Evolutionary conservation across 2,888 invertebrate genomes (phyloP).

Genomic region (Drosophila meridiana): DNA sequence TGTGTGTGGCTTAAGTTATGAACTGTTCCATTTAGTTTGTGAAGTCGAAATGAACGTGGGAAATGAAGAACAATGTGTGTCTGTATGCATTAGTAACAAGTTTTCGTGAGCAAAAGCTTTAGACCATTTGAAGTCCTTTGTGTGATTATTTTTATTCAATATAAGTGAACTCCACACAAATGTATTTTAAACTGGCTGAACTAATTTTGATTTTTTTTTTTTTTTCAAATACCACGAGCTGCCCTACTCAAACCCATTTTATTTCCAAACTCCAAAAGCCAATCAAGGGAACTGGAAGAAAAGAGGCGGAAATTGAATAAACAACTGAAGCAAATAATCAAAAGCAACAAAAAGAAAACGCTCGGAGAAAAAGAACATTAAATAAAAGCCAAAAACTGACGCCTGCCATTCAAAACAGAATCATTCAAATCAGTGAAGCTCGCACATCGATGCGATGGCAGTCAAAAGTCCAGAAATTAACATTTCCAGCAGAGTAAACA

Average conservation of each 20-base stretch:
- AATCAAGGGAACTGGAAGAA: constrained; percentile 51
- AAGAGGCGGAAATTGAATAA: constrained; percentile 71
- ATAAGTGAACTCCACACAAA: background rate
- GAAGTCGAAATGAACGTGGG: constrained; percentile 19
- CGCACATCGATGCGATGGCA: constrained; percentile 53
- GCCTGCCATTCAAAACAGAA: constrained; percentile 63
- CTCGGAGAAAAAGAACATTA: constrained; percentile 30
- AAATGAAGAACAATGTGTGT: background rate
- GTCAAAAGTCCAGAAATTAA: constrained; percentile 79
- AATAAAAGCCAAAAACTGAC: constrained; percentile 46
- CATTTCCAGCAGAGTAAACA: constrained; percentile 79
- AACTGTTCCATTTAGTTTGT: constrained; percentile 33
- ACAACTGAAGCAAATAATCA: constrained; percentile 75
- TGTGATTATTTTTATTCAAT: background rate
- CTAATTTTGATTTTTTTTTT: constrained; percentile 28
- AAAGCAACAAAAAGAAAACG: constrained; percentile 57
- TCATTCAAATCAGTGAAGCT: constrained; percentile 68
- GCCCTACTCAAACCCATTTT: constrained; percentile 25
- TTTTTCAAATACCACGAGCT: constrained; percentile 17
- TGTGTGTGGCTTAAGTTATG: constrained; percentile 59
- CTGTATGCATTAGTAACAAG: background rate
- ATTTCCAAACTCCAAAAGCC: constrained; percentile 58
- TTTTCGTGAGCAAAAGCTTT: background rate
- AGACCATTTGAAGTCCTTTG: background rate
- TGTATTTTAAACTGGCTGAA: background rate